Conservation (phyloP, 2,113 vertebrate species). For the Oncorhynchus gorbuscha region DNA sequence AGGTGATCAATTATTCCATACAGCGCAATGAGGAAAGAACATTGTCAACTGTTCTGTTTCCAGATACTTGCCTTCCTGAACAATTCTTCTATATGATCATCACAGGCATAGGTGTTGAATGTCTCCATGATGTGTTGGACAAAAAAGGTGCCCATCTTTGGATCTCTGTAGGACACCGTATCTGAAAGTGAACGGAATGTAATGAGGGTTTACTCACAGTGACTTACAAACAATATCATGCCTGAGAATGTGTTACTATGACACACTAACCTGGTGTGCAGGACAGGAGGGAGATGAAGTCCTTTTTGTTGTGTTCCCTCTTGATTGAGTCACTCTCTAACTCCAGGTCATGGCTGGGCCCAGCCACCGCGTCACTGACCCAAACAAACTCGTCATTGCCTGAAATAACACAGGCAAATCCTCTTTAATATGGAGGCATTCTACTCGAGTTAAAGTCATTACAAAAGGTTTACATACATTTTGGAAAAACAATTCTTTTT, state of each 20-base stretch:
- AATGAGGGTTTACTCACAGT: neutral
- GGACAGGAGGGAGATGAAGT: slow-evolving; percentile 81
- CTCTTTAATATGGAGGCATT: no score
- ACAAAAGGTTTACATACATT: no score
- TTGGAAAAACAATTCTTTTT: no score
- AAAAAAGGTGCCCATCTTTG: slow-evolving; percentile 55
- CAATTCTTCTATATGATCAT: slow-evolving; percentile 70
- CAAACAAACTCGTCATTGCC: slow-evolving; percentile 25
- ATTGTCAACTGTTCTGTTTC: neutral
- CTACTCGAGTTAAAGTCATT: no score
- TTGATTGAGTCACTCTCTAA: slow-evolving; percentile 36
- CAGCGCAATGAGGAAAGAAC: neutral
- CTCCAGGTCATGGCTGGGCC: neutral
- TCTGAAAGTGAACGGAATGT: slow-evolving; percentile 52
- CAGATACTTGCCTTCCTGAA: slow-evolving; percentile 71
- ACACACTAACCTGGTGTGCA: slow-evolving; percentile 74
- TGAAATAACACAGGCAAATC: slow-evolving; percentile 35
- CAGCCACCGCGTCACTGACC: slow-evolving; percentile 1
- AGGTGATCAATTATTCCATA: neutral
- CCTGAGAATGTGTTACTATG: neutral
- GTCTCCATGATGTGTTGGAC: slow-evolving; percentile 63
- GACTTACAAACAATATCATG: neutral
- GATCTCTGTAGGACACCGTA: slow-evolving; percentile 66
- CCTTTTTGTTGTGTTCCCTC: slow-evolving; percentile 73
- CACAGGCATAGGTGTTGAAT: slow-evolving; percentile 53